phyloP scores from a whole-genome alignment of 2,888 invertebrate species.

The Drosophila maculinotata region DNA sequence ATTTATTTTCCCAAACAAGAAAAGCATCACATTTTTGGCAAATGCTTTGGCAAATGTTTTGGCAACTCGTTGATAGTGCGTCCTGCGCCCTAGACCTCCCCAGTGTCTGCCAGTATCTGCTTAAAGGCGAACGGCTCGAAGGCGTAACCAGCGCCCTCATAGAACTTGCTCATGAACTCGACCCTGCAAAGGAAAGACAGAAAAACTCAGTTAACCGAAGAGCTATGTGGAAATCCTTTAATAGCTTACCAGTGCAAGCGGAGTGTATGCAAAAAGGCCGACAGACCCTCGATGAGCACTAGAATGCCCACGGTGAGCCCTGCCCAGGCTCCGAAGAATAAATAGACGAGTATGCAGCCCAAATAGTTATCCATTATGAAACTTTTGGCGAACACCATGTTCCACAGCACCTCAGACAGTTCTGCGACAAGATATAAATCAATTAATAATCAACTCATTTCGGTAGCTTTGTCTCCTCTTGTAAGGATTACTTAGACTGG shows the following conservation, averaged over 20 bases:
- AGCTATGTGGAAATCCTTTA: not conserved
- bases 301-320: conserved; percentile 96
- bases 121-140: conserved; percentile 95
- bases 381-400: conserved; percentile 93
- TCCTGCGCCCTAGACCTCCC: conserved; percentile 78
- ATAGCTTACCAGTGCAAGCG: conserved; percentile 95
- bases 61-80: conserved; percentile 45
- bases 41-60: conserved; percentile 27
- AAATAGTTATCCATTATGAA: conserved; percentile 88
- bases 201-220: not conserved
- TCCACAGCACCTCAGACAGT: conserved; percentile 96
- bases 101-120: conserved; percentile 88
- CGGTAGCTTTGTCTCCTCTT: too few species aligned
- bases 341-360: conserved; percentile 91
- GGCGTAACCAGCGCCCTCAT: conserved; percentile 91
- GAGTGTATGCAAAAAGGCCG: conserved; percentile 98
- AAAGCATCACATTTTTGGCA: conserved; percentile 42
- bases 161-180: conserved; percentile 98
- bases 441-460: not conserved
- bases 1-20: conserved; percentile 56
- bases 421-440: conserved; percentile 86
- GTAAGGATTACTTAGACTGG: too few species aligned
- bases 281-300: conserved; percentile 99
- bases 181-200: conserved; percentile 87
- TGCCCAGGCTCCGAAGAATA: conserved; percentile 96